phyloP scores from a whole-genome alignment of 1,140 invertebrate genomes.

The Portunus trituberculatus region DNA sequence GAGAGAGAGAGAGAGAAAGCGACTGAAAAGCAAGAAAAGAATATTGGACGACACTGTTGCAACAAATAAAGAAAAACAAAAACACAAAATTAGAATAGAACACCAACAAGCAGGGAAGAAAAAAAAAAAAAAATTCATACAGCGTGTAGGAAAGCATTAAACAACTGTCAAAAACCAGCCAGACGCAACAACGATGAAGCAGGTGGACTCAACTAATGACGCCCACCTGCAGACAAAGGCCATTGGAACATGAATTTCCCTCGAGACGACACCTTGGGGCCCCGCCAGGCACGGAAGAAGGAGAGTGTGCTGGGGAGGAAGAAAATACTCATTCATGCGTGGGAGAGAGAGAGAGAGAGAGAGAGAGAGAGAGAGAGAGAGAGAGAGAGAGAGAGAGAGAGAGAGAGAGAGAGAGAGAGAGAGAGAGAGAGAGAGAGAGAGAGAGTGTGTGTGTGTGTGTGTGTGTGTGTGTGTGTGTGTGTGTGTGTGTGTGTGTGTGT shows the following conservation, averaged over 20 bases:
- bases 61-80: no score
- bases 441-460: neutral
- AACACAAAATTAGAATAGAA: neutral
- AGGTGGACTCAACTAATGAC: neutral
- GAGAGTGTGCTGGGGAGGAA: neutral
- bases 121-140: neutral
- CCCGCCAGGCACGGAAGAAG: neutral
- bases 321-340: neutral
- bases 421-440: neutral
- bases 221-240: neutral
- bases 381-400: conserved; percentile 24
- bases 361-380: conserved; percentile 28
- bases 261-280: neutral
- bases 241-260: neutral
- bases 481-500: no score
- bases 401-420: neutral
- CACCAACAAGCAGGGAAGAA: neutral
- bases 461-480: no score
- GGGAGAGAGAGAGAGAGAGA: neutral
- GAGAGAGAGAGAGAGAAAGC: neutral
- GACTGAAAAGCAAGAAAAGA: neutral
- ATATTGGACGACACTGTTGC: neutral
- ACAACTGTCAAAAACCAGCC: neutral
- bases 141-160: neutral
- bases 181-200: neutral